Conservation (phyloP, 1,140 invertebrate species). For the Camponotus vicinus region DNA sequence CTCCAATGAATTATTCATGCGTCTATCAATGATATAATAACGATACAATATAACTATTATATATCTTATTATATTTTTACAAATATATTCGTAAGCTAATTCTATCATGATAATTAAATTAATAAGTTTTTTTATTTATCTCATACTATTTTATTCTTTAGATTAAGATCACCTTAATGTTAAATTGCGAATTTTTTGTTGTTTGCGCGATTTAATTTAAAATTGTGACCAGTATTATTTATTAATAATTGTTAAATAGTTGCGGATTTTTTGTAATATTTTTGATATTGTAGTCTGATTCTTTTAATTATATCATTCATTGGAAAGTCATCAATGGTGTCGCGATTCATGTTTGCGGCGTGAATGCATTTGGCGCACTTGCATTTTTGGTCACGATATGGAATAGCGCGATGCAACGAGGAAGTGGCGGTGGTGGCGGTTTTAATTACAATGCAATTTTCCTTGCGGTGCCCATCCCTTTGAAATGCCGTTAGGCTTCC, state of each 20-base stretch:
- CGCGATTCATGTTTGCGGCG: background rate
- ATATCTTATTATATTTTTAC: no score
- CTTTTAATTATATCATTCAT: background rate
- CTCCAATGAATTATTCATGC: background rate
- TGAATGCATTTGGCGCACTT: conserved; percentile 38
- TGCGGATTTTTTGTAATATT: background rate
- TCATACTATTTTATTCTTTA: background rate
- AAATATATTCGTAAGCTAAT: background rate
- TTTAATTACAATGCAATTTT: conserved; percentile 86
- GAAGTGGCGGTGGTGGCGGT: conserved; percentile 60
- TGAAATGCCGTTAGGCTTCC: conserved; percentile 85
- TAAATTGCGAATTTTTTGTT: background rate
- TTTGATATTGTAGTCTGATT: background rate
- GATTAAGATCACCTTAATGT: background rate
- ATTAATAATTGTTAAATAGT: background rate
- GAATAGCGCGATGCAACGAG: conserved; percentile 42
- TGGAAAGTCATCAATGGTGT: background rate
- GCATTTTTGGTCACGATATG: conserved; percentile 18
- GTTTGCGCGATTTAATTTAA: background rate
- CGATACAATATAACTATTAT: background rate
- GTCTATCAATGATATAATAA: background rate
- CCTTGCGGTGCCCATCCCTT: conserved; percentile 80
- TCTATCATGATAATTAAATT: background rate
- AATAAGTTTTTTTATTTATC: background rate
- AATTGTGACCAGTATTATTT: background rate